Conservation (phyloP, 92 coral and sea anemone genomes). For the Heteractis magnifica region DNA sequence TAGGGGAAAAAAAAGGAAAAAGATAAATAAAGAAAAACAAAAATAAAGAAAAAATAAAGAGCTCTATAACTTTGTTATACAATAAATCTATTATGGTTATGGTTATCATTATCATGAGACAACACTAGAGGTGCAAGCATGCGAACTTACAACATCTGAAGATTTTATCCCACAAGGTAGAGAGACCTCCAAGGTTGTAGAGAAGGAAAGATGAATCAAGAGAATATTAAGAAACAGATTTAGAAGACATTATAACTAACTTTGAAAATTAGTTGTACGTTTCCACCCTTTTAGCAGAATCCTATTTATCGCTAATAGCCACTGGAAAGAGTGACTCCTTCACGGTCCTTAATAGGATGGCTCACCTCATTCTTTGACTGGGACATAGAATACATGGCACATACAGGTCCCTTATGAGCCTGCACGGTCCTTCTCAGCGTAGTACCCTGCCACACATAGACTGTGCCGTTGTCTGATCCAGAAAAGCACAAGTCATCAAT, state of each 20-base stretch:
- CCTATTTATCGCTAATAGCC: too few relatives aligned
- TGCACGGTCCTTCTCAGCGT: slow-evolving; percentile 83
- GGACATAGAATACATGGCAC: slow-evolving; percentile 87
- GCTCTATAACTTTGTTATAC: too few relatives aligned
- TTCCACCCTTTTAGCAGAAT: too few relatives aligned
- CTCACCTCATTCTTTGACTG: slow-evolving; percentile 81
- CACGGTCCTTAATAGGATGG: neutral
- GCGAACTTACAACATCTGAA: slow-evolving; percentile 43
- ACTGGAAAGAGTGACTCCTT: neutral
- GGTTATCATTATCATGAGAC: neutral
- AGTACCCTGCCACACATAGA: slow-evolving; percentile 91
- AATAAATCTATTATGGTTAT: too few relatives aligned
- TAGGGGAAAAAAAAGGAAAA: neutral
- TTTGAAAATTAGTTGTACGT: neutral
- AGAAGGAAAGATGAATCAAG: slow-evolving; percentile 4
- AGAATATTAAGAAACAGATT: neutral
- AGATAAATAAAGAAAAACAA: neutral
- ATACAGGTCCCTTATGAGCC: slow-evolving; percentile 94
- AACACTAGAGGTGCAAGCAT: neutral
- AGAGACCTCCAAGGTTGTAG: slow-evolving; percentile 27
- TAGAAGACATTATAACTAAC: neutral
- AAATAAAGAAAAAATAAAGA: neutral
- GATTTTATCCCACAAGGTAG: slow-evolving; percentile 32
- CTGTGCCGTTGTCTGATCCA: slow-evolving; percentile 89
- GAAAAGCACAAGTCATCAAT: slow-evolving; percentile 88